A percentile compares a stretch with the other conserved stretches of the same genome.
phyloP scores from a whole-genome alignment of 2,113 vertebrate genomes.

The Esox niger region DNA sequence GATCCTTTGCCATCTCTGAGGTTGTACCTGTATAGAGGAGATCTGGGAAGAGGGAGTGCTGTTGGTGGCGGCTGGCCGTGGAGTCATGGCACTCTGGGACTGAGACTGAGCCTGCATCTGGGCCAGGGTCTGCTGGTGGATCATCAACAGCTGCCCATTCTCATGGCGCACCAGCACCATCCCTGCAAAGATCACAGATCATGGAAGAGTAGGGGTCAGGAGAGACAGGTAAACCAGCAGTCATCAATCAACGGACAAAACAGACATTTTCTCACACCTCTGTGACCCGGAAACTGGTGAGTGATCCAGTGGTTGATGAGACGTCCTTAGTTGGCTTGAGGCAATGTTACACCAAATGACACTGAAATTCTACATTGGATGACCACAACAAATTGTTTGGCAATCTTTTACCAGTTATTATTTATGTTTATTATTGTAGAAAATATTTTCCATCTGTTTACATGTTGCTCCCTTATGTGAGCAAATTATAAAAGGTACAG shows the following conservation, averaged over 20 bases:
- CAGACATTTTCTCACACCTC: neutral
- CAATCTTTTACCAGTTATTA: no score
- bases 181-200: constrained; percentile 66
- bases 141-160: constrained; percentile 89
- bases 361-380: no score
- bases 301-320: no score
- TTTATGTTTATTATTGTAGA: no score
- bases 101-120: constrained; percentile 94
- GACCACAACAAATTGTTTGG: no score
- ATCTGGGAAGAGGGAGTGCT: constrained; percentile 89
- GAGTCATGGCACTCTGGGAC: constrained; percentile 86
- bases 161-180: constrained; percentile 94
- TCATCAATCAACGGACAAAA: constrained; percentile 5
- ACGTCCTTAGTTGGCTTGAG: no score
- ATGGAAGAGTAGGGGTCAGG: neutral
- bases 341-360: no score
- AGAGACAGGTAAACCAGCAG: constrained; percentile 14
- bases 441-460: no score
- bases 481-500: no score
- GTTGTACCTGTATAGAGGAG: constrained; percentile 80
- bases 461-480: no score
- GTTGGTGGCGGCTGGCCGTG: constrained; percentile 85
- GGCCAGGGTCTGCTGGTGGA: constrained; percentile 90
- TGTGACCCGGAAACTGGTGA: no score
- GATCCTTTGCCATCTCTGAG: no score